Evolutionary conservation across 1,140 invertebrate species (phyloP), one percentile per base, ranked within the genome.

Genomic region (Agrypnia vestita): DNA sequence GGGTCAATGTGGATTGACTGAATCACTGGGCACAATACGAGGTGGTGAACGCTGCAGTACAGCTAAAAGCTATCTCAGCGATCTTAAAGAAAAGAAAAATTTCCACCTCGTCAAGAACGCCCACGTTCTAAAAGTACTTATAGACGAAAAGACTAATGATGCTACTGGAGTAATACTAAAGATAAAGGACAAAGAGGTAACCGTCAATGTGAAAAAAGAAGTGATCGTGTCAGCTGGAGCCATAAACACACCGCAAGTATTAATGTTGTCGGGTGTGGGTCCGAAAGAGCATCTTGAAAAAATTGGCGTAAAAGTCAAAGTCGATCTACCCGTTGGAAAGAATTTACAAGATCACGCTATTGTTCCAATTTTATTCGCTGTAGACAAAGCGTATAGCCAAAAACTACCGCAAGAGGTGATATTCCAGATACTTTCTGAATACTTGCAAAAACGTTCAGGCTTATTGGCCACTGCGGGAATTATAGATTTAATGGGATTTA

Each of bases 281-380:
- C 86, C 87, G 83, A 85, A 87, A 86, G 61, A 84, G 44, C 87
- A 89, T 72, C 73, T 89, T 6, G 74, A 86, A 74, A 83, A 85
- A 43, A 80, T 88, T 4, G 87, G 86, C 13, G 91, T 94, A 8
- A 77, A 87, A 0, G 84, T 90, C 0, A 81, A 91, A 4, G 55
- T 87, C 69, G 90, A 94, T 84, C 86, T 95, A 6, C 91, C 92
- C 0, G 95, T 96, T 1, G 95, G 95, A 0, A 85, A 91, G 64
- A 95, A 96, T 86, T 89, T 96, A 0, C 92, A 93, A 84, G 93
- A 94, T 83, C 93, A 94, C 44, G 74, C 85, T 43, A 84, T 86
- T 43, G 84, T 86, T 44, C 86, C 86, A 10, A 59, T 89, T 43
- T 86, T 85, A 56, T 77, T 87, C 17, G 85, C 85, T 73, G 84